Evolutionary conservation across 2,113 vertebrate species (phyloP), one percentile per base, ranked within the genome.

Genomic region (Pelvicachromis taeniatus): DNA sequence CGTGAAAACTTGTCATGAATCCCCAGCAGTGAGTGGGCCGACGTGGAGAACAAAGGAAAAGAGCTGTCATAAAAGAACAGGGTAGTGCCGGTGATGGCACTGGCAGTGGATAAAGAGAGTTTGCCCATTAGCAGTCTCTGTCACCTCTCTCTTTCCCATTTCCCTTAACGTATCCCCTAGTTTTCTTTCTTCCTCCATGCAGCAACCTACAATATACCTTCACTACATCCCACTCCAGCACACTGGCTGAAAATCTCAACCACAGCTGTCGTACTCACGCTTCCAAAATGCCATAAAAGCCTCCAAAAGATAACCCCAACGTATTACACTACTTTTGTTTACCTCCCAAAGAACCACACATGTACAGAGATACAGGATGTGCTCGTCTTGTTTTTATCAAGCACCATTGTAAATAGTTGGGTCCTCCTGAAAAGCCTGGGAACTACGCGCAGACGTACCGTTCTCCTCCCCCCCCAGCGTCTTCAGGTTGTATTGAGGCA

Each of bases 1-100:
- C 55, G 92, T 88, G 89, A 97, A 96, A 97, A 97, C 96, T 96
- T 98, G 98, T 98, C 98, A 98, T 95, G 95, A 96, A 97, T 97
- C 97, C 96, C 97, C 95, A 95, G 97, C 97, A 97, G 96, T 96
- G 97, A 97, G 96, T 95, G 96, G 96, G 96, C 95, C 91, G 90
- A 96, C 93, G 92, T 89, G 88, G 93, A 97, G 96, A 98, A 97
- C 97, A 98, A 98, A 98, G 97, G 95, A 88, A 96, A 89, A 92
- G 91, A 96, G 95, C 96, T 98, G 97, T 97, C 97, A 98, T 87
- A 91, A 95, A 94, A 94, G 95, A 96, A 96, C 95, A 86, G 84
- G 92, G 91, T 84, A 94, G 91, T 85, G 95, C 91, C 94, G 78
- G 77, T 89, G 93, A 95, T 94, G 92, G 94, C 96, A 95, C 95